Percentiles rank a stretch among this genome's conserved stretches.
phyloP scores from a whole-genome alignment of 1,140 invertebrate species.

The Anagrus nilaparvatae region DNA sequence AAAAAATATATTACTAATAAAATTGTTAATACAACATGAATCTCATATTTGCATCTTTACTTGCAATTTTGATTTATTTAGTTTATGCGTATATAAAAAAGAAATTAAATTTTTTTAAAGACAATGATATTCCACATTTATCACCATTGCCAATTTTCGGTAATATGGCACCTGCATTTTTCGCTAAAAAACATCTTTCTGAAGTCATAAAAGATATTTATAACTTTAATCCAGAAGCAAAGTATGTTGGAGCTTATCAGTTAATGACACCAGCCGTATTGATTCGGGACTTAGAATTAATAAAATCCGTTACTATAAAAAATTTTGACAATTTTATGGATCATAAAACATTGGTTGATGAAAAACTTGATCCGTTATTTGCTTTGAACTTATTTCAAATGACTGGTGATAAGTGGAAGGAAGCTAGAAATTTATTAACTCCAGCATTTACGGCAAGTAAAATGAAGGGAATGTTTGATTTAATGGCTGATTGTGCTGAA shows the following conservation, averaged over 20 bases:
- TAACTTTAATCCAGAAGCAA: constrained; percentile 12
- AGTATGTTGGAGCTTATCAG: constrained; percentile 20
- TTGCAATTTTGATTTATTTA: too few species aligned
- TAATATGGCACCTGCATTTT: too few species aligned
- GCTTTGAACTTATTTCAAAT: constrained; percentile 26
- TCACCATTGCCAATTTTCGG: too few species aligned
- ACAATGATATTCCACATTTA: too few species aligned
- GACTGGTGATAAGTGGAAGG: constrained; percentile 31
- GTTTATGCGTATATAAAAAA: too few species aligned
- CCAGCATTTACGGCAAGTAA: constrained; percentile 37
- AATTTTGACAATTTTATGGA: constrained; percentile 36
- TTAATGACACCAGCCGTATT: constrained; percentile 23
- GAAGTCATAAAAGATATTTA: constrained; percentile 10
- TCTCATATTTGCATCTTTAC: too few species aligned
- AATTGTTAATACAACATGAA: too few species aligned
- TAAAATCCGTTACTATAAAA: constrained; percentile 37
- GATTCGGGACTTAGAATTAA: constrained; percentile 34
- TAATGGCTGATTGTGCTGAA: constrained; percentile 24
- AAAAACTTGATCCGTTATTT: constrained; percentile 25
- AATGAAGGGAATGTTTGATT: constrained; percentile 29
- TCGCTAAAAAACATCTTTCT: too few species aligned
- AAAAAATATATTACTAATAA: too few species aligned
- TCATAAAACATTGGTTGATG: constrained; percentile 28
- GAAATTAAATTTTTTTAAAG: too few species aligned
- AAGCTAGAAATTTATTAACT: constrained; percentile 30